Percentiles rank a stretch among this genome's conserved stretches.
Evolutionary conservation across 2,888 invertebrate genomes (phyloP).

Genomic region (Dichetophora obliterata): DNA sequence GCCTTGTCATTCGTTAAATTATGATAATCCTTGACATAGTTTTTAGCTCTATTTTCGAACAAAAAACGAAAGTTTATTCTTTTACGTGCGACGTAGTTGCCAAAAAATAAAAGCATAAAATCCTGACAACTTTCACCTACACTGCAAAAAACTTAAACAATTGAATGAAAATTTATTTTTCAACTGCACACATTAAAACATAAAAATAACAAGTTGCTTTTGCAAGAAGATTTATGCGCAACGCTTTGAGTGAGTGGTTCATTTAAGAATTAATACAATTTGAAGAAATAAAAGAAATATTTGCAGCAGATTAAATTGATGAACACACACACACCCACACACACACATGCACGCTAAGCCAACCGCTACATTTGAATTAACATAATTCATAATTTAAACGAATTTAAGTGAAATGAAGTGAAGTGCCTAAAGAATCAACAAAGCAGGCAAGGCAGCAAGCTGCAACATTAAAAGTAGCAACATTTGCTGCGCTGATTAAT

Average conservation of each 20-base stretch:
- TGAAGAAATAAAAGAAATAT: not conserved
- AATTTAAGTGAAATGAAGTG: not conserved
- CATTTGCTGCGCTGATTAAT: slow-evolving; percentile 6
- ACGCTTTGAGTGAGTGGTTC: not conserved
- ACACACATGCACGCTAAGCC: not conserved
- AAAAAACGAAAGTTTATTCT: too few species aligned
- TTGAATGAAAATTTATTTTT: too few species aligned
- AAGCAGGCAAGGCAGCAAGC: not conserved
- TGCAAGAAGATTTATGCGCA: too few species aligned
- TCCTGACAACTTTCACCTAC: too few species aligned
- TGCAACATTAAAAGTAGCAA: slow-evolving; percentile 5
- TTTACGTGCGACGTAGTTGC: too few species aligned
- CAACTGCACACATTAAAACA: too few species aligned
- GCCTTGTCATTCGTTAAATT: too few species aligned
- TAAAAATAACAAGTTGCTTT: too few species aligned
- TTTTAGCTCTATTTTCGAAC: too few species aligned
- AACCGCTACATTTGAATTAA: slow-evolving; percentile 8
- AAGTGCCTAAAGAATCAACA: not conserved
- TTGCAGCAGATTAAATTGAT: not conserved
- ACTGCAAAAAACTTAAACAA: too few species aligned
- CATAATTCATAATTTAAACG: slow-evolving; percentile 17
- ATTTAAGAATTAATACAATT: not conserved
- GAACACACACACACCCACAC: not conserved
- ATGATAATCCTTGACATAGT: too few species aligned
- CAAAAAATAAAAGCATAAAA: too few species aligned